Percentiles rank a stretch among this genome's conserved stretches.
These are phyloP conservation scores for Subanguina moxae DNA, from an alignment of 1,140 invertebrate genomes.

Conservation along the genomic window DNA sequence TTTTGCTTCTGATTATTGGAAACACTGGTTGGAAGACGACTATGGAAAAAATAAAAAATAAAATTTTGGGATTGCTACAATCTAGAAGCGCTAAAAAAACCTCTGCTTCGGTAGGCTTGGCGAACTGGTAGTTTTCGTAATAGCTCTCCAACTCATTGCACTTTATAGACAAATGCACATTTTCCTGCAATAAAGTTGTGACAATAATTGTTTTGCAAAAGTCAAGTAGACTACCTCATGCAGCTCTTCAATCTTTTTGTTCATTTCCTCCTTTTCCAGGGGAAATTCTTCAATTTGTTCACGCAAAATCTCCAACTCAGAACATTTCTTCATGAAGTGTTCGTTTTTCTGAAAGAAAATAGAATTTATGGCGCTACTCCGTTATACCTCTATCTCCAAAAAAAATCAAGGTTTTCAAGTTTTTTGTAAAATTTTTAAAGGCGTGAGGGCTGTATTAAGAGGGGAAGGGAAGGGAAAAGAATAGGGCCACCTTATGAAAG, in stretches of 20 bases:
- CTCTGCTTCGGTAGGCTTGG: slow-evolving; percentile 25
- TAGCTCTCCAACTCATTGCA: not conserved
- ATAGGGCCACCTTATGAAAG: too few species aligned
- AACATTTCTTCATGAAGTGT: not conserved
- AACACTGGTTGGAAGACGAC: too few species aligned
- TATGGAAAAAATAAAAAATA: too few species aligned
- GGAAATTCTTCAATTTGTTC: slow-evolving; percentile 3
- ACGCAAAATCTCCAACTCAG: not conserved
- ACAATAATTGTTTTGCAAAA: not conserved
- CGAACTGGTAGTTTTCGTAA: slow-evolving; percentile 19
- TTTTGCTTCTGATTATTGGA: too few species aligned
- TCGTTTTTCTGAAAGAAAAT: slow-evolving; percentile 1
- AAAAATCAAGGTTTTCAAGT: too few species aligned
- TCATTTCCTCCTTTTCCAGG: slow-evolving; percentile 8
- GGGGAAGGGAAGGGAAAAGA: too few species aligned
- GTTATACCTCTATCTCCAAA: too few species aligned
- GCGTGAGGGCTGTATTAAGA: too few species aligned
- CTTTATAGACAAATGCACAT: not conserved
- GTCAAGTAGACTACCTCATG: not conserved
- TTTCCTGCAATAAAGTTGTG: not conserved
- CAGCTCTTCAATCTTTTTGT: not conserved
- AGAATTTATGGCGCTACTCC: too few species aligned
- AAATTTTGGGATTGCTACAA: not conserved
- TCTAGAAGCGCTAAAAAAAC: not conserved
- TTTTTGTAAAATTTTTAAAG: too few species aligned